Base-by-base conservation (phyloP, 2,888 invertebrate species). In the Lasioglossum leucozonium region DNA sequence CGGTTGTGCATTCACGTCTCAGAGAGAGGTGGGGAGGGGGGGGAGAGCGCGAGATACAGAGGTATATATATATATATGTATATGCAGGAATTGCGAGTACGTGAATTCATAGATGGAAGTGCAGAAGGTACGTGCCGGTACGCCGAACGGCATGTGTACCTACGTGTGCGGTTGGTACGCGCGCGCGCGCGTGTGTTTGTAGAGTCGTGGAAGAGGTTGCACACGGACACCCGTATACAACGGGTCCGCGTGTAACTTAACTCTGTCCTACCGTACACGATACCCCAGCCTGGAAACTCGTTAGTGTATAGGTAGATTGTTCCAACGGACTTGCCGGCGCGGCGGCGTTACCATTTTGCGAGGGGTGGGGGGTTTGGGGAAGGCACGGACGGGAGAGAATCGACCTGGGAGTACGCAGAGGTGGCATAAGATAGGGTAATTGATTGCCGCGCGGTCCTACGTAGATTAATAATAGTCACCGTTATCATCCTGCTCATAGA, bases 391-490 rank as follows among this genome's bases (percentile, higher is more conserved):
- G 16, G 71, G 71, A 42, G 71, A 72, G n/a, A n/a, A 69, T 67
- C 55, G 76, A 72, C 77, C 78, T 74, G 74, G 84, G 47, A 82
- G 79, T 82, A 86, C 42, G 86, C 80, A 77, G 86, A 87, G 85
- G 81, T 83, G 82, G 87, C 89, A 86, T 91, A 89, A 91, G 92
- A 92, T 91, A 89, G 92, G 92, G 87, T 92, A 91, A 91, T 91
- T 92, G 91, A 91, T 91, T 90, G 88, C 92, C 85, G 81, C 89
- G 86, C 90, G 86, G 89, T 86, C 86, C 91, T 88, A 86, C 89
- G 88, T 91, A 90, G 91, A 91, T 91, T 91, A 91, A 91, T 91
- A 91, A 91, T 85, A 90, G 89, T 91, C 92, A 86, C 88, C 84
- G 90, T 88, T 90, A 92, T 89, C 89, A 88, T 90, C 86, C 82